A percentile compares a stretch with the other conserved stretches of the same genome.
phyloP scores from a whole-genome alignment of 2,113 vertebrate genomes.

The Trinectes maculatus region DNA sequence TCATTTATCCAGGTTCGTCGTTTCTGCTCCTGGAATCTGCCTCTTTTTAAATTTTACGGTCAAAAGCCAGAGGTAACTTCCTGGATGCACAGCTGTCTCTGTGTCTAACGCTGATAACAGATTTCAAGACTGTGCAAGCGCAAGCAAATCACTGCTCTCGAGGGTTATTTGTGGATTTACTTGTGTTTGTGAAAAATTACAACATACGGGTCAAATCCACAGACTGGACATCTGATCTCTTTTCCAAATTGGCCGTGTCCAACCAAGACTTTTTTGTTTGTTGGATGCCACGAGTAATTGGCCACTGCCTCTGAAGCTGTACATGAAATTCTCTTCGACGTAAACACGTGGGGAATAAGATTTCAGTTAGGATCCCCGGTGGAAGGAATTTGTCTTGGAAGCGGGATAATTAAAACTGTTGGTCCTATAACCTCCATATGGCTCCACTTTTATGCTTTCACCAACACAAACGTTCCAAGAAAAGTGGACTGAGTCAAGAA shows the following conservation, averaged over 20 bases:
- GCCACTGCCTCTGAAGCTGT: conserved; percentile 38
- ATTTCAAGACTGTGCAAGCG: conserved; percentile 26
- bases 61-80: conserved; percentile 40
- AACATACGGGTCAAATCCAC: conserved; percentile 38
- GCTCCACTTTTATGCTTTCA: conserved; percentile 35
- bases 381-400: conserved; percentile 35
- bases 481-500: background rate
- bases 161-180: conserved; percentile 14
- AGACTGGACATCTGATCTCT: background rate
- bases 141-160: conserved; percentile 27
- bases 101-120: conserved; percentile 31
- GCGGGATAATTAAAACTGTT: conserved; percentile 23
- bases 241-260: conserved; percentile 4
- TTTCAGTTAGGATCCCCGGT: conserved; percentile 22
- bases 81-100: conserved; percentile 22
- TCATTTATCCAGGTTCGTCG: conserved; percentile 23
- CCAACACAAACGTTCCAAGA: background rate
- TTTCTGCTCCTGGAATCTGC: conserved; percentile 33
- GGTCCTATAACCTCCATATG: conserved; percentile 24
- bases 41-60: conserved; percentile 6
- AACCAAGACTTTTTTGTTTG: background rate
- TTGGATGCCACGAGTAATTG: conserved; percentile 15
- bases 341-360: conserved; percentile 24
- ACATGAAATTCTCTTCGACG: conserved; percentile 1
- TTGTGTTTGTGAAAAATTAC: conserved; percentile 29